phyloP scores from a whole-genome alignment of 92 coral and sea anemone genomes.

The Palythoa caribaeorum region DNA sequence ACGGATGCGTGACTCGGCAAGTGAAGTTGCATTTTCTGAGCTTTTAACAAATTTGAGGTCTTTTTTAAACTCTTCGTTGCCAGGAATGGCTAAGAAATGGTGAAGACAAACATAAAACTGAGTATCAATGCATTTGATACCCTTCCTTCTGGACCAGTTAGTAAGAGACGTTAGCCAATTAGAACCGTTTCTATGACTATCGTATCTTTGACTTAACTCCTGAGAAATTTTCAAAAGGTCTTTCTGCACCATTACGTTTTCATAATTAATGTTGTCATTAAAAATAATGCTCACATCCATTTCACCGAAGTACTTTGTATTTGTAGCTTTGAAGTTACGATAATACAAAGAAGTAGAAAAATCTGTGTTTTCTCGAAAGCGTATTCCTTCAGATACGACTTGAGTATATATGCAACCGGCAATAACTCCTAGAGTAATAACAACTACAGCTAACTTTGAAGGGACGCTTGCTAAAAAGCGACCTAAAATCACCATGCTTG shows the following conservation, averaged over 20 bases:
- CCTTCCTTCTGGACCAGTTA: conserved; percentile 47
- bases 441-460: conserved; percentile 38
- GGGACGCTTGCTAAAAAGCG: conserved; percentile 27
- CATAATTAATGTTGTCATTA: conserved; percentile 33
- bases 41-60: conserved; percentile 34
- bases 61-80: conserved; percentile 3
- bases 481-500: conserved; percentile 29
- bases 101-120: conserved; percentile 51
- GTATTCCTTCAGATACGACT: not conserved
- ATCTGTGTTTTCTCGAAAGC: conserved; percentile 10
- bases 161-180: conserved; percentile 63
- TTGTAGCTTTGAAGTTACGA: conserved; percentile 12
- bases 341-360: conserved; percentile 14
- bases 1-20: conserved; percentile 58
- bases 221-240: conserved; percentile 26
- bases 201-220: not conserved
- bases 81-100: conserved; percentile 41
- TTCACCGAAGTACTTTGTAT: conserved; percentile 36
- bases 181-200: conserved; percentile 10
- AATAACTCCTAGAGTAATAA: conserved; percentile 42
- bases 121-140: conserved; percentile 40
- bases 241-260: conserved; percentile 18
- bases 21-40: not conserved
- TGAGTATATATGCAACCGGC: conserved; percentile 50
- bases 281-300: conserved; percentile 53